These are phyloP conservation scores for Tubulanus polymorphus DNA, from an alignment of 2,888 invertebrate species.

Conservation along the genomic window DNA sequence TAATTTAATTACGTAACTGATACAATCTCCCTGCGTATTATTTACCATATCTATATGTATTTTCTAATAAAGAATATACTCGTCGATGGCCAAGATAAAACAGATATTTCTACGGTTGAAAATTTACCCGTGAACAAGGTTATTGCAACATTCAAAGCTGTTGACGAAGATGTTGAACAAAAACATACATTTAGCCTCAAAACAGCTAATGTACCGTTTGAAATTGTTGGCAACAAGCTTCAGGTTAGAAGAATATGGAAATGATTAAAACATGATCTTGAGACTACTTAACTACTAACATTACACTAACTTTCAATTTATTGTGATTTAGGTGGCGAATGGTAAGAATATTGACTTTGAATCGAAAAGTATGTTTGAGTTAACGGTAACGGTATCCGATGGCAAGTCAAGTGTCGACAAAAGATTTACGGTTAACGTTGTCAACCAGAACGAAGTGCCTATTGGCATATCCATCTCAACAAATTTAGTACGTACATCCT, in stretches of 20 bases:
- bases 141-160: slow-evolving; percentile 17
- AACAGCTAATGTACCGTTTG: slow-evolving; percentile 20
- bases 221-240: not conserved
- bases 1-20: no score
- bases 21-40: no score
- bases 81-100: no score
- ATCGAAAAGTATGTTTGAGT: slow-evolving; percentile 1
- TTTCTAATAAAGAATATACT: no score
- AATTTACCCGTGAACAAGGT: no score
- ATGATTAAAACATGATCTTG: no score
- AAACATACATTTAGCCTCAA: slow-evolving; percentile 21
- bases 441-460: slow-evolving; percentile 28
- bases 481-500: slow-evolving; percentile 17
- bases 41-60: no score
- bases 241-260: no score
- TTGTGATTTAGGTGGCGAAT: no score
- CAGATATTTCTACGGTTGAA: no score
- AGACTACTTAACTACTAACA: no score
- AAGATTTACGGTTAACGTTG: slow-evolving; percentile 20
- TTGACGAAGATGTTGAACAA: slow-evolving; percentile 25
- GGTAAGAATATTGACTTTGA: slow-evolving; percentile 22
- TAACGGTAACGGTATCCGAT: slow-evolving; percentile 22
- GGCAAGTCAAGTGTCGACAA: slow-evolving; percentile 20
- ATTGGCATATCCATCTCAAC: slow-evolving; percentile 18
- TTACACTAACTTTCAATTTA: no score